These are phyloP conservation scores for Oligia latruncula DNA, from an alignment of 2,888 invertebrate species.

Conservation along the genomic window DNA sequence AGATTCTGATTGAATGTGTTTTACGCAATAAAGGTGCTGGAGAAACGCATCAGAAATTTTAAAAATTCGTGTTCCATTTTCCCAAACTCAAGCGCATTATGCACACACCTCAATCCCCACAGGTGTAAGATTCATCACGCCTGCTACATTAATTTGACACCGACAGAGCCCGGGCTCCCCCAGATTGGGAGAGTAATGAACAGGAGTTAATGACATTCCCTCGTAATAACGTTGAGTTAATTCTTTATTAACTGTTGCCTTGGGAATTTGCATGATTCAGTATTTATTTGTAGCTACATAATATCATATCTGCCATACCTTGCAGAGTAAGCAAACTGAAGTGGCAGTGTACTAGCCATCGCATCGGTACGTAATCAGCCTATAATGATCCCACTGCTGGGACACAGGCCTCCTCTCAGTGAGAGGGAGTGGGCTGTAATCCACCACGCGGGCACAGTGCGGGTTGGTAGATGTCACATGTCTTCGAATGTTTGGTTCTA, in stretches of 20 bases:
- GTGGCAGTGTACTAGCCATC: too few species aligned
- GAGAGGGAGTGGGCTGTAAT: too few species aligned
- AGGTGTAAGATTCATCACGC: constrained; percentile 77
- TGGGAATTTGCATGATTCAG: neutral
- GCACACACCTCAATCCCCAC: constrained; percentile 25
- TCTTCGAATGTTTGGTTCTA: too few species aligned
- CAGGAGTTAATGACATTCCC: constrained; percentile 40
- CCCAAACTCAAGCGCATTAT: neutral
- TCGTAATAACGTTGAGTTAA: constrained; percentile 35
- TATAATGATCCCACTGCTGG: too few species aligned
- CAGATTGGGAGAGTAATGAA: constrained; percentile 56
- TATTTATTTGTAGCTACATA: neutral
- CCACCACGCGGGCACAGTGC: too few species aligned
- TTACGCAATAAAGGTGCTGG: neutral
- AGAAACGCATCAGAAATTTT: neutral
- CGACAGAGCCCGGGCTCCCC: constrained; percentile 28
- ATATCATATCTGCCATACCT: too few species aligned
- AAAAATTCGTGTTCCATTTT: neutral
- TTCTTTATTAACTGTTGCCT: constrained; percentile 43
- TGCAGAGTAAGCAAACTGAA: too few species aligned
- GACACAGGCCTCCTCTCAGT: too few species aligned
- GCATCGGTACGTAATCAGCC: too few species aligned
- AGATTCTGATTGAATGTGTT: neutral
- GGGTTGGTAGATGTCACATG: too few species aligned
- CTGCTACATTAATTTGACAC: constrained; percentile 64